phyloP scores from a whole-genome alignment of 2,113 vertebrate species.

The Phocoena phocoena region DNA sequence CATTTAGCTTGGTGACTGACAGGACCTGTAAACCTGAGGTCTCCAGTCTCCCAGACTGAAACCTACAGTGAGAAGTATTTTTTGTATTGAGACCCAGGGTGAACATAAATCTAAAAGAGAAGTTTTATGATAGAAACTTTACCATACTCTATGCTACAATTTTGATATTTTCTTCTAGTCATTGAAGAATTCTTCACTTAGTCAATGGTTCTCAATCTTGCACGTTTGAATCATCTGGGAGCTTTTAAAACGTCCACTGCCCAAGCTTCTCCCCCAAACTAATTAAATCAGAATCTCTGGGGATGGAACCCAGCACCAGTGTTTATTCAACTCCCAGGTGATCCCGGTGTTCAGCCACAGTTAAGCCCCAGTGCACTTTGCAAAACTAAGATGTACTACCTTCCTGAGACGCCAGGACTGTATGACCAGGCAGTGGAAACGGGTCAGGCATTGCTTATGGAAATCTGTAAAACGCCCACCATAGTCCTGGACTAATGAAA shows the following conservation, averaged over 20 bases:
- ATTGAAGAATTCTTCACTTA: neutral
- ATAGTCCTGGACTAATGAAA: neutral
- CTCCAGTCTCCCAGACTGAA: neutral
- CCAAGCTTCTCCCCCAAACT: neutral
- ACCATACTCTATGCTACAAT: neutral
- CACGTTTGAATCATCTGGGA: neutral
- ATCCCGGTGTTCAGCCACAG: neutral
- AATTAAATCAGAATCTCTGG: neutral
- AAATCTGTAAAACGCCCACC: neutral
- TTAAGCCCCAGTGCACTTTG: neutral
- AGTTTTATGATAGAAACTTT: neutral
- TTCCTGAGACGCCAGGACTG: no score
- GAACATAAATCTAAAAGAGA: neutral
- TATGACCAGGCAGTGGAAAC: neutral
- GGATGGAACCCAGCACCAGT: accelerated
- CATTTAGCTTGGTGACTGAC: neutral
- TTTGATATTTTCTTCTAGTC: neutral
- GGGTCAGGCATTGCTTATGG: neutral
- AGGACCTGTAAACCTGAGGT: neutral
- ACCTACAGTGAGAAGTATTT: neutral
- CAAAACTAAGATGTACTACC: neutral
- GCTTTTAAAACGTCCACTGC: neutral
- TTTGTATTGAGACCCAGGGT: neutral
- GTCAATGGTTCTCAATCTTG: neutral
- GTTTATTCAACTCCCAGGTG: neutral